Evolutionary conservation across 2,888 invertebrate species (phyloP), one percentile per base, ranked within the genome.

Genomic region (Morpho achilles): DNA sequence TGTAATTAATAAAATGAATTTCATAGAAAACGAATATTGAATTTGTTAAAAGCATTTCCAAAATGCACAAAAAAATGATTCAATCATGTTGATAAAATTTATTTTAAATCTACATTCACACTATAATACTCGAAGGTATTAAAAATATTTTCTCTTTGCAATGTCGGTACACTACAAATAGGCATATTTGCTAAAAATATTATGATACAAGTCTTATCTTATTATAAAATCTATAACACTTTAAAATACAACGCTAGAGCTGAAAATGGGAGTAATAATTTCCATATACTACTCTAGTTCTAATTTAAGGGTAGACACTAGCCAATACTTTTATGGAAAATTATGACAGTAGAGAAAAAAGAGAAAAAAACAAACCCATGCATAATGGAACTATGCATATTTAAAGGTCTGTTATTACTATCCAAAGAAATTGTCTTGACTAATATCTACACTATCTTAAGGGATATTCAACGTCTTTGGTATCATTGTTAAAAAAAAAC

Each of bases 391-490:
- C 32, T 32, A 32, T 5, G 5, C 32, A 32, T 32, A 32, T 16
- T 16, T 16, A 16, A 3, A 32, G 32, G 32, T 32, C 32, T 32
- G 32, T 32, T 5, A 5, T 32, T 32, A 47, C 40, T 10, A 44
- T 50, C 44, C 41, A 46, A 48, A 42, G 23, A 41, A 45, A 42
- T 42, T 39, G 22, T 42, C 47, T 51, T 49, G 54, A 52, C 59
- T 63, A 63, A 54, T 55, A 59, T 41, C 32, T 52, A 45, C 53
- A n/a, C 40, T 23, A 48, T 57, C 80, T 82, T 80, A 75, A 8
- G 81, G 85, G 89, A 88, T 88, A 88, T 87, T 89, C 88, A 83
- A 88, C 81, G 82, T 90, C 90, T 90, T 90, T 90, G 90, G 90
- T 90, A 90, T 90, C 79, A 87, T 82, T 82, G 81, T 84, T 84